Percentiles rank a stretch among this genome's conserved stretches.
These are phyloP conservation scores for Carpatolechia fugitivella DNA, from an alignment of 2,888 invertebrate species.

Conservation along the genomic window DNA sequence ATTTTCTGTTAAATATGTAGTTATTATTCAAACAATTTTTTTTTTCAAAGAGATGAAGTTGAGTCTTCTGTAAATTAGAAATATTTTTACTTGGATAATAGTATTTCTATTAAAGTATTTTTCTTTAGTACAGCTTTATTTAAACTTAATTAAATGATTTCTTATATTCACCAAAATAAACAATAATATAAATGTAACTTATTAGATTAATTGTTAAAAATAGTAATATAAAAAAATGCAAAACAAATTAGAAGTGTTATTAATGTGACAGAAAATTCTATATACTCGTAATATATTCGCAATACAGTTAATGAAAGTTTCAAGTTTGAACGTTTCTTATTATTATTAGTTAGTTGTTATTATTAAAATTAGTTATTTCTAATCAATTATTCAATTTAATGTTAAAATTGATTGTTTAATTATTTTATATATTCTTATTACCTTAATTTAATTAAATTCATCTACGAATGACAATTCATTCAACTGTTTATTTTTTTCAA, in stretches of 20 bases:
- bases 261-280: background rate
- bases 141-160: too few species aligned
- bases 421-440: too few species aligned
- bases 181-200: too few species aligned
- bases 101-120: too few species aligned
- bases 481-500: background rate
- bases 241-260: background rate
- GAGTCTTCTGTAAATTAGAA: too few species aligned
- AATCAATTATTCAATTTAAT: background rate
- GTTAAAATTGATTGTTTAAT: background rate
- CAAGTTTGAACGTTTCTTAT: background rate
- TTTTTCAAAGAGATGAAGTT: too few species aligned
- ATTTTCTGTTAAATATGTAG: background rate
- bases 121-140: too few species aligned
- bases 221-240: too few species aligned
- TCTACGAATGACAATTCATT: background rate
- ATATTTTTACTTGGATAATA: too few species aligned
- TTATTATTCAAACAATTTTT: background rate
- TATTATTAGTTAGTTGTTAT: slow-evolving; percentile 3
- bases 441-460: background rate
- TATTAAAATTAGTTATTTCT: slow-evolving; percentile 1
- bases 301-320: slow-evolving; percentile 1
- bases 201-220: too few species aligned
- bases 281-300: background rate
- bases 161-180: too few species aligned